These are phyloP conservation scores for Octopus bimaculoides DNA, from an alignment of 1,140 invertebrate genomes.

Conservation along the genomic window DNA sequence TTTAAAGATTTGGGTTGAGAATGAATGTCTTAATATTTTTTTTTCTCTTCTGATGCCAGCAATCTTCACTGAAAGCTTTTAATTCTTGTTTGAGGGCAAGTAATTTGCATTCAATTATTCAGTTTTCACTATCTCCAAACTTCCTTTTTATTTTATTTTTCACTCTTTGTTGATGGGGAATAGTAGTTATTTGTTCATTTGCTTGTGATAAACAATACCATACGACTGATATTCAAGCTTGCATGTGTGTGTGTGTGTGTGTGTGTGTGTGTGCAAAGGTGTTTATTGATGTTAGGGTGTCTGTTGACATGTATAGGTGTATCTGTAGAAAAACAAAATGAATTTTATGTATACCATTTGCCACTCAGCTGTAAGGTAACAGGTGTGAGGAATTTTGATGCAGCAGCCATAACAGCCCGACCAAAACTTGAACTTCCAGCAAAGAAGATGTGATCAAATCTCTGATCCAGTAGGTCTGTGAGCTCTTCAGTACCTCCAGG, in stretches of 20 bases:
- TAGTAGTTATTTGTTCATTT: too few species aligned
- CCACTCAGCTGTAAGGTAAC: constrained; percentile 90
- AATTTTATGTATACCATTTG: constrained; percentile 61
- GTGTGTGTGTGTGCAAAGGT: constrained; percentile 16
- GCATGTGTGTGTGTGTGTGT: background rate
- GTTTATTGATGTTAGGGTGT: constrained; percentile 5
- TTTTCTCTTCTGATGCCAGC: too few species aligned
- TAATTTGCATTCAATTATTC: too few species aligned
- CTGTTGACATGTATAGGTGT: background rate
- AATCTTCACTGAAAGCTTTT: too few species aligned
- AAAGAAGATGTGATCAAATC: constrained; percentile 96
- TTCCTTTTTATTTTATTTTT: too few species aligned
- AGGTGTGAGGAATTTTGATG: constrained; percentile 86
- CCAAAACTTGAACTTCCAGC: constrained; percentile 84
- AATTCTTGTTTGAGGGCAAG: too few species aligned
- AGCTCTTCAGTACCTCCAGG: constrained; percentile 79
- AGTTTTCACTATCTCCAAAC: too few species aligned
- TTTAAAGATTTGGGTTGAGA: too few species aligned
- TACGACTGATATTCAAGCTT: too few species aligned
- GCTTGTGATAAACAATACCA: too few species aligned
- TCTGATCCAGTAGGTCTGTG: constrained; percentile 76
- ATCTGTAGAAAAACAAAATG: background rate
- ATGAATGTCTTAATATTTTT: too few species aligned
- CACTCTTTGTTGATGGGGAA: too few species aligned
- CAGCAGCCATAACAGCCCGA: constrained; percentile 80